These are phyloP conservation scores for Sphaerophoria rueppellii DNA, from an alignment of 2,888 invertebrate genomes.

Conservation along the genomic window DNA sequence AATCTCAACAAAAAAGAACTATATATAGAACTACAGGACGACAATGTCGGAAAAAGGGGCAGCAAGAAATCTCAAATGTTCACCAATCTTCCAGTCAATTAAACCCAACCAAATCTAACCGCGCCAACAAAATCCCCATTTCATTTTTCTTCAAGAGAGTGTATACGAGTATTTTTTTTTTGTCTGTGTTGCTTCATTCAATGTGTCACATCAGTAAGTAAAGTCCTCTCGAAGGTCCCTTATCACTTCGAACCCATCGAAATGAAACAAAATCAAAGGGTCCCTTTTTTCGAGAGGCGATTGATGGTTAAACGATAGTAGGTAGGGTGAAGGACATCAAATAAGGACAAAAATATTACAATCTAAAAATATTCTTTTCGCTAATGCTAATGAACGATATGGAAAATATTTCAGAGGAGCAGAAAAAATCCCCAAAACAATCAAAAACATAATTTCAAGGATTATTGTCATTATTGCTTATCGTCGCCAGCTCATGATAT, in stretches of 20 bases:
- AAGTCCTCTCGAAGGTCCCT: constrained; percentile 42
- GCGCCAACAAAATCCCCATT: constrained; percentile 42
- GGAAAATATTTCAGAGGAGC: not conserved
- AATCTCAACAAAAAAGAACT: constrained; percentile 20
- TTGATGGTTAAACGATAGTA: not conserved
- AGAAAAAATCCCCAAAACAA: constrained; percentile 34
- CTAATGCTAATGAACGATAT: constrained; percentile 52
- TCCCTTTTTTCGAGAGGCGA: constrained; percentile 16
- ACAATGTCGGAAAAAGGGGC: not conserved
- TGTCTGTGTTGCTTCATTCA: not conserved
- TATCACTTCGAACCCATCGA: constrained; percentile 68
- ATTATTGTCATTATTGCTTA: constrained; percentile 72
- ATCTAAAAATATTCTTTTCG: constrained; percentile 39
- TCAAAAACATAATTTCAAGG: constrained; percentile 70
- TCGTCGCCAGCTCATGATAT: constrained; percentile 38
- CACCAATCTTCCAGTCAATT: constrained; percentile 73
- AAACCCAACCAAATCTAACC: constrained; percentile 62
- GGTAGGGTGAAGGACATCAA: not conserved
- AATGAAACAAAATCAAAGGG: constrained; percentile 54
- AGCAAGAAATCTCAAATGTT: constrained; percentile 43
- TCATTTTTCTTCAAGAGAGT: not conserved
- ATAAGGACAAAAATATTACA: constrained; percentile 1
- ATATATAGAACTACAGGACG: constrained; percentile 33
- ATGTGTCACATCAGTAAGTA: constrained; percentile 41
- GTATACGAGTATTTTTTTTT: not conserved